These are phyloP conservation scores for Orchesella cincta DNA, from an alignment of 1,140 invertebrate genomes.

Conservation along the genomic window DNA sequence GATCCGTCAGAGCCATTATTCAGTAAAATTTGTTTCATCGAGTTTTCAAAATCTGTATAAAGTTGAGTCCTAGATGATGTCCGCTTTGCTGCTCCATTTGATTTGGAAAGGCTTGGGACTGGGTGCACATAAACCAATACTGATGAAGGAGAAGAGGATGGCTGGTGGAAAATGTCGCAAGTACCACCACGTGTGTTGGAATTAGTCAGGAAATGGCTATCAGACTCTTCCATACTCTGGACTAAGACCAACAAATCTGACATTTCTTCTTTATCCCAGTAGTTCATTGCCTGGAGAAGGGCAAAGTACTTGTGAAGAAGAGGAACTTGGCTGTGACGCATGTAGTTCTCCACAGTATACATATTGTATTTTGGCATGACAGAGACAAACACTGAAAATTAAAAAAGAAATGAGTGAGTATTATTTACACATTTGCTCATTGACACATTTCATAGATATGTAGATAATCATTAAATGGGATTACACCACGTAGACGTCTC, in stretches of 20 bases:
- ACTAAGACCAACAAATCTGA: conserved; percentile 42
- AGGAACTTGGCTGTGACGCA: conserved; percentile 23
- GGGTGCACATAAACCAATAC: conserved; percentile 45
- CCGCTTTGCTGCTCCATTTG: not conserved
- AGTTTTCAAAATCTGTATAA: conserved; percentile 42
- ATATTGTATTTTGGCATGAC: conserved; percentile 45
- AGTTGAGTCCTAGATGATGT: conserved; percentile 21
- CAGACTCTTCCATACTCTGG: conserved; percentile 13
- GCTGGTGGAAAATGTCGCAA: not conserved
- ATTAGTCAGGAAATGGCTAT: not conserved
- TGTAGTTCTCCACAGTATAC: conserved; percentile 35
- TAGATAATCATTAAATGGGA: no score
- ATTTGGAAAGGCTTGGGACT: not conserved
- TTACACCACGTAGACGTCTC: no score
- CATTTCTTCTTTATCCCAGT: conserved; percentile 47
- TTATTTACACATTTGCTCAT: no score
- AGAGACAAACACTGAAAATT: conserved; percentile 41
- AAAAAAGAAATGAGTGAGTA: no score
- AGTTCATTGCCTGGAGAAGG: conserved; percentile 44
- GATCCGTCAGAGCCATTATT: not conserved
- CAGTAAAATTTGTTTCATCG: conserved; percentile 39
- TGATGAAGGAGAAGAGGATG: conserved; percentile 2
- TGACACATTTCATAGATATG: no score
- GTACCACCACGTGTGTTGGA: not conserved
- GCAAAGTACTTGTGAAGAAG: conserved; percentile 44